phyloP scores from a whole-genome alignment of 2,888 invertebrate genomes.

The Chironomus tentans region DNA sequence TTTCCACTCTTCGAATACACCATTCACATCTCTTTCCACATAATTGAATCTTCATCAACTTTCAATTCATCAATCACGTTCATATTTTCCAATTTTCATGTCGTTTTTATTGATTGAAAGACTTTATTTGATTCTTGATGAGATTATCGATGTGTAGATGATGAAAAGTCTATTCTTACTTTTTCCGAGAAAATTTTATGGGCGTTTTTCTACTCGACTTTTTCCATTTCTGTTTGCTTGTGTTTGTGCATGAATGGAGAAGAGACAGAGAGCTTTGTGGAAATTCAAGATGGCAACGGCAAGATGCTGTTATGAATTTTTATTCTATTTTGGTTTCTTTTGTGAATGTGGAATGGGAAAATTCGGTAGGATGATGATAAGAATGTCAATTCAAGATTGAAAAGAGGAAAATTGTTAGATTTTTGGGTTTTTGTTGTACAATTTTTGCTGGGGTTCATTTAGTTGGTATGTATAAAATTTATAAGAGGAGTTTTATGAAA shows the following conservation, averaged over 20 bases:
- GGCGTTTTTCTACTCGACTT: not conserved
- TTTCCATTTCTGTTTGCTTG: not conserved
- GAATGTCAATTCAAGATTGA: too few species aligned
- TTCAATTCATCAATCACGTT: slow-evolving; percentile 8
- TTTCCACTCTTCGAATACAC: not conserved
- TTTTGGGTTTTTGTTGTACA: too few species aligned
- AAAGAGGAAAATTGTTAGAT: too few species aligned
- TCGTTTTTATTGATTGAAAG: not conserved
- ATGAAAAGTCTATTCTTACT: not conserved
- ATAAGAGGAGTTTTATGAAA: too few species aligned
- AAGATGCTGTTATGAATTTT: not conserved
- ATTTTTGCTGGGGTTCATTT: too few species aligned
- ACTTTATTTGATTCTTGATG: not conserved
- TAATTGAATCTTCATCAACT: not conserved
- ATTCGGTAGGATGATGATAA: too few species aligned
- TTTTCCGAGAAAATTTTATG: not conserved
- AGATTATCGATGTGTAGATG: not conserved
- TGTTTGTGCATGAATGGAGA: too few species aligned
- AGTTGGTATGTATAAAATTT: too few species aligned
- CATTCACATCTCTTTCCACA: not conserved
- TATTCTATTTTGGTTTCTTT: not conserved
- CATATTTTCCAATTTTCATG: slow-evolving; percentile 8
- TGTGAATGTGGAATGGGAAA: too few species aligned
- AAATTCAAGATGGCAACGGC: not conserved
- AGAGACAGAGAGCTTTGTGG: not conserved